Conservation (phyloP, 2,113 vertebrate genomes). For the Todiramphus chloris region DNA sequence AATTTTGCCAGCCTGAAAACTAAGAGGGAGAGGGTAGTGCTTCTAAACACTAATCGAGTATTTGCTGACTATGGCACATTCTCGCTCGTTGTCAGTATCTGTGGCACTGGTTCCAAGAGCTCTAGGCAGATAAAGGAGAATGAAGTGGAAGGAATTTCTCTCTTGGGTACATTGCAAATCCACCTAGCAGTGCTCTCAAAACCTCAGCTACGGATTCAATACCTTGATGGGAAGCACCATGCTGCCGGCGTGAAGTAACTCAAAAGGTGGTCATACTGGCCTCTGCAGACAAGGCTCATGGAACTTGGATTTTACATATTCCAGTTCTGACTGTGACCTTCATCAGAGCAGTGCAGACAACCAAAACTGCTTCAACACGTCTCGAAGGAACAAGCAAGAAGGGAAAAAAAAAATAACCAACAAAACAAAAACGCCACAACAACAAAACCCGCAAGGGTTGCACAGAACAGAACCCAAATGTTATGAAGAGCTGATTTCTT, state of each 20-base stretch:
- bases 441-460: neutral
- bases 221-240: neutral
- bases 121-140: neutral
- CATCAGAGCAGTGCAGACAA: neutral
- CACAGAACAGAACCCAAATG: neutral
- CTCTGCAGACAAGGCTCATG: rapidly evolving
- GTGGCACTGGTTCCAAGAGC: neutral
- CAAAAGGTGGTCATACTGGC: neutral
- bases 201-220: neutral
- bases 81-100: neutral
- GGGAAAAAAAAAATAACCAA: neutral
- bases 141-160: neutral
- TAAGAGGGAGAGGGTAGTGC: neutral
- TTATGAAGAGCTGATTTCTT: neutral
- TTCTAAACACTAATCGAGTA: neutral
- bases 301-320: neutral
- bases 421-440: no score
- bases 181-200: neutral
- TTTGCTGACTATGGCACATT: neutral
- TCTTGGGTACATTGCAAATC: neutral
- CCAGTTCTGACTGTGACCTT: neutral
- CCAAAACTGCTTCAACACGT: neutral
- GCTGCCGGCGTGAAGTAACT: neutral
- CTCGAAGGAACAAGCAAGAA: neutral
- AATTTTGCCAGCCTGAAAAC: neutral